A percentile compares a stretch with the other conserved stretches of the same genome.
Evolutionary conservation across 2,888 invertebrate genomes (phyloP).

Genomic region (Patella caerulea): DNA sequence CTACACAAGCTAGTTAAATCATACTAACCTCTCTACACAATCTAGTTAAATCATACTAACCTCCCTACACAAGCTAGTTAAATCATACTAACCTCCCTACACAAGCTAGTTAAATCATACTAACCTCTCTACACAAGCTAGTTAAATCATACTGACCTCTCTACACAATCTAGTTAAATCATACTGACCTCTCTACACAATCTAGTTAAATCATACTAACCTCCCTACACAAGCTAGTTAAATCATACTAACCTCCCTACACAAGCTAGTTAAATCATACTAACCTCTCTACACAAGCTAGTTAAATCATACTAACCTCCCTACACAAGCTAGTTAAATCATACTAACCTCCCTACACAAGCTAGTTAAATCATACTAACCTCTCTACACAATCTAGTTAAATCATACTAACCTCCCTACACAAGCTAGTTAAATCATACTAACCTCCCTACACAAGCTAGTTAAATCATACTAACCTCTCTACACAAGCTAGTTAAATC

Average conservation of each 20-base stretch:
- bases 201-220: too few species aligned
- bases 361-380: conserved; percentile 72
- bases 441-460: conserved; percentile 72
- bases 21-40: too few species aligned
- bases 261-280: conserved; percentile 72
- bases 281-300: background rate
- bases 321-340: background rate
- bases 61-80: background rate
- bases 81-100: background rate
- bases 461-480: conserved; percentile 74
- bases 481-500: conserved; percentile 52
- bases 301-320: conserved; percentile 71
- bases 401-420: conserved; percentile 71
- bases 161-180: background rate
- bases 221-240: background rate
- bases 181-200: background rate
- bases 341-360: conserved; percentile 72
- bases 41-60: background rate
- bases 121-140: background rate
- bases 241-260: background rate
- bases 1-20: background rate
- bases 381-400: conserved; percentile 71
- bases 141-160: background rate
- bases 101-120: too few species aligned
- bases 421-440: background rate